Base-by-base conservation (phyloP, 2,888 invertebrate genomes). In the Anagyrus pseudococci region DNA sequence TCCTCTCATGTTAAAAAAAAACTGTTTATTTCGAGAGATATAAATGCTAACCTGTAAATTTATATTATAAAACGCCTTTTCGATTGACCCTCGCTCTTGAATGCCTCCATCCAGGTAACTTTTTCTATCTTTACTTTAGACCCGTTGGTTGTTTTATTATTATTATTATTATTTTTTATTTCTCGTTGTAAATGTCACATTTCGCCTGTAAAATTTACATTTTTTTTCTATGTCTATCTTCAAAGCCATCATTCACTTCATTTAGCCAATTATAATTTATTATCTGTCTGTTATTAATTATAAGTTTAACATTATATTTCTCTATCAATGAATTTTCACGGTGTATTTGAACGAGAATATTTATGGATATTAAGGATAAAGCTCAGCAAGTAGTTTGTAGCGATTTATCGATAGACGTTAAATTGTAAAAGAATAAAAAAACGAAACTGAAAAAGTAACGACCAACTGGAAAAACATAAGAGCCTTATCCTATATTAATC, bases 101-200 rank as follows among this genome's bases (percentile, higher is more conserved):
- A 74, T 75, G 74, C 73, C 75, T 75, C 72, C 71, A 74, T 69
- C 73, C 74, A 75, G 75, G 75, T 75, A 75, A 75, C 70, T 72
- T 71, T 74, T 72, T 75, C 73, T 73, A 72, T 73, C 74, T 75
- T 73, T 74, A 75, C 71, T 70, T 74, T 75, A 74, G 74, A 74
- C 69, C 74, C 72, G 66, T 67, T 68, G 48, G 62, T 64, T 57
- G 62, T 65, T 60, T 52, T 59, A 47, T 54, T 58, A 61, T 56
- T 58, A 20, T 37, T 4, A 37, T 37, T 37, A n/a, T 25, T 15
- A 20, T 41, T 17, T 53, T 62, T n/a, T n/a, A n/a, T n/a, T n/a
- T n/a, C n/a, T n/a, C n/a, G n/a, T n/a, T 59, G 48, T 62, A 46
- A 57, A 41, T 57, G 26, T 66, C 55, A 55, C 40, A 23, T 55